Conservation (phyloP, 2,888 invertebrate species). For the Stratiomys singularior region DNA sequence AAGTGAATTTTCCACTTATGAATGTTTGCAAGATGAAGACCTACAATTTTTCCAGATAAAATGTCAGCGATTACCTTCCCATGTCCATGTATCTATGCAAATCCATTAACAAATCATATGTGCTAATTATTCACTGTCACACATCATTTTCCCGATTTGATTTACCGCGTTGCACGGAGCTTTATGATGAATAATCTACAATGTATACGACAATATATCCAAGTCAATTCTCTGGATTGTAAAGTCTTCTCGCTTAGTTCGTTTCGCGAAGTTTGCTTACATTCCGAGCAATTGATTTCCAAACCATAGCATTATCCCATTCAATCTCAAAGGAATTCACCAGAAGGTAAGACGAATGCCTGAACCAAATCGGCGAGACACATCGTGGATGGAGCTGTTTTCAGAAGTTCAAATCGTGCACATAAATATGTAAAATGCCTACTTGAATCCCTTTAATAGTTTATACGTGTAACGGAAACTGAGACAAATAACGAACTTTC, state of each 20-base stretch:
- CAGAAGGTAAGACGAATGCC: conserved; percentile 26
- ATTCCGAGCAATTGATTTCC: neutral
- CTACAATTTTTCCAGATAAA: no score
- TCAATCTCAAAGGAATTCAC: conserved; percentile 16
- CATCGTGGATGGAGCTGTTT: conserved; percentile 20
- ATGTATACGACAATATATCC: neutral
- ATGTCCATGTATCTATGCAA: neutral
- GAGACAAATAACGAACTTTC: neutral
- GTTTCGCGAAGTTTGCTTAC: neutral
- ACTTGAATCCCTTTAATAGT: conserved; percentile 44
- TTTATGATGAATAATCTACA: conserved; percentile 10
- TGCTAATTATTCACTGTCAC: conserved; percentile 43
- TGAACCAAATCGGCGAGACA: conserved; percentile 33
- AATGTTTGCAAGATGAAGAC: no score
- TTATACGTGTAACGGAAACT: neutral
- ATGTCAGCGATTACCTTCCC: neutral
- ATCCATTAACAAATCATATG: conserved; percentile 22
- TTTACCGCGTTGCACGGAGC: neutral
- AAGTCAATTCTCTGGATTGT: neutral
- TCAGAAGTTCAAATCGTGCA: conserved; percentile 38
- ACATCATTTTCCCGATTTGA: conserved; percentile 22
- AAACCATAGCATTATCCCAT: neutral
- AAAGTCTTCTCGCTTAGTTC: conserved; percentile 2
- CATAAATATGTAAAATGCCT: conserved; percentile 48
- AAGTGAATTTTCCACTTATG: no score